Evolutionary conservation across 1,140 invertebrate genomes (phyloP), one percentile per base, ranked within the genome.

Genomic region (Drepana arcuata): DNA sequence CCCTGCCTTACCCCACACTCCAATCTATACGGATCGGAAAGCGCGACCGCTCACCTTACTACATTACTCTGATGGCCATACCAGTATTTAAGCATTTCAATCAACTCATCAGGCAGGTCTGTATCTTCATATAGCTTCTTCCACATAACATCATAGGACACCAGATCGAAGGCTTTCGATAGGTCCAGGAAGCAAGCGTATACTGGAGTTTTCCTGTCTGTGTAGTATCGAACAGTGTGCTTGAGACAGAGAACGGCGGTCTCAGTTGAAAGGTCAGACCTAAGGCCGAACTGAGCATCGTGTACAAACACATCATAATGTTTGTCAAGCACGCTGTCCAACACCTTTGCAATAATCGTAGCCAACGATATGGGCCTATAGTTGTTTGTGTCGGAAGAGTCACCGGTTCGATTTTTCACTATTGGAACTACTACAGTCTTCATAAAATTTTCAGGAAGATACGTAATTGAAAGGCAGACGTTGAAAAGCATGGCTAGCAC

Each of bases 281-380:
- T 24, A 16, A 53, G 48, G 0, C 50, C 44, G 33, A 53, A 53
- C 23, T 48, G 41, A 7, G 37, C 34, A 27, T 53, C 44, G 30
- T 53, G 29, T 0, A 41, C 1, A 0, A 10, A 23, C 6, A 53
- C 0, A 34, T 35, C 23, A 14, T 38, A 18, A n/a, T 43, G 28
- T n/a, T n/a, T 15, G 14, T 31, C 34, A 35, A 16, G 18, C 10
- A 0, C 44, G 16, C 14, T 30, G 27, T 48, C 40, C 23, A 52
- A 14, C 2, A 52, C 38, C 29, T 45, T 53, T 5, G 45, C 29
- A n/a, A 45, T 11, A 3, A 45, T 27, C 2, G 41, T 48, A 0
- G 50, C 50, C 16, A 48, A 9, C 11, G 40, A 43, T 16, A 44
- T 49, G 11, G 34, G 33, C 7, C 37, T 27, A 15, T 40, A 40